Evolutionary conservation across 2,888 invertebrate genomes (phyloP).

Genomic region (Boloria selene): DNA sequence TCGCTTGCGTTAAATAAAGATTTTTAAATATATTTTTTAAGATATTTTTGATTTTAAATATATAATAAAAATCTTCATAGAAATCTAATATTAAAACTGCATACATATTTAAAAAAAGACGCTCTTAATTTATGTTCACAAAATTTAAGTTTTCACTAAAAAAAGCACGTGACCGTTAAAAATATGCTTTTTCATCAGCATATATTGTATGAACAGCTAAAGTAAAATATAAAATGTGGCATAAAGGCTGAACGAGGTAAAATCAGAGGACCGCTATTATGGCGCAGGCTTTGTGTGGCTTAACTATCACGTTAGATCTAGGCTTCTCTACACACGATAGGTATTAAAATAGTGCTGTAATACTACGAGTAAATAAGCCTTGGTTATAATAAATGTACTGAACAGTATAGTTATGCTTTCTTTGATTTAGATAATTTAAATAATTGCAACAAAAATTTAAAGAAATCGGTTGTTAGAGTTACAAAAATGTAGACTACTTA

Average conservation of each 20-base stretch:
- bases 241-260: conserved; percentile 24
- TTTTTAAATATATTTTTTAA: not conserved
- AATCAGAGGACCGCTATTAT: conserved; percentile 32
- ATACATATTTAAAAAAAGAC: not conserved
- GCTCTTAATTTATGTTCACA: not conserved
- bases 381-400: not conserved
- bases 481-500: too few relatives aligned
- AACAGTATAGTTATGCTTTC: not conserved
- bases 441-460: too few relatives aligned
- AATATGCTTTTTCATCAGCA: conserved; percentile 14
- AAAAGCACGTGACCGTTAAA: conserved; percentile 5
- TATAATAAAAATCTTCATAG: too few relatives aligned
- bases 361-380: not conserved
- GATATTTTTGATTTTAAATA: too few relatives aligned
- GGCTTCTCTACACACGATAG: conserved; percentile 27
- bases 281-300: conserved; percentile 35
- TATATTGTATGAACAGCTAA: conserved; percentile 19
- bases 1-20: not conserved
- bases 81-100: not conserved
- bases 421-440: too few relatives aligned
- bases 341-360: conserved; percentile 24
- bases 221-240: conserved; percentile 26
- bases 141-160: not conserved
- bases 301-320: conserved; percentile 33
- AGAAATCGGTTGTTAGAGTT: too few relatives aligned